Percentiles rank a stretch among this genome's conserved stretches.
These are phyloP conservation scores for Drosophila kikkawai DNA, from an alignment of 1,140 invertebrate genomes.

Conservation along the genomic window DNA sequence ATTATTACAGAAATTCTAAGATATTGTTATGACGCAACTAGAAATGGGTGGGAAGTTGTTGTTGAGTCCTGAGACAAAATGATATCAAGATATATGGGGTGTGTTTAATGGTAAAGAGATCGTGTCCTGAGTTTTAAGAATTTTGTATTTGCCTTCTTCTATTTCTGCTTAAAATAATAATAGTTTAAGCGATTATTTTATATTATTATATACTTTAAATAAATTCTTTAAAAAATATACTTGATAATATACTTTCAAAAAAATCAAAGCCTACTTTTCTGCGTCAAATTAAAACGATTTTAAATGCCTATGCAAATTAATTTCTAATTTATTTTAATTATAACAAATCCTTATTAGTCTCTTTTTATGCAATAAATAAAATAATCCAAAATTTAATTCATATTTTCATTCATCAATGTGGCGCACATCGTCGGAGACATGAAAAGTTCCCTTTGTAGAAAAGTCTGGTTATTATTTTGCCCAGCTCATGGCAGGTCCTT, in stretches of 20 bases:
- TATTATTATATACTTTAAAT: neutral
- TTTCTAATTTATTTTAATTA: neutral
- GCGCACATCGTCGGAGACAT: neutral
- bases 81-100: conserved; percentile 9
- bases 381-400: conserved; percentile 14
- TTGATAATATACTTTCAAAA: neutral
- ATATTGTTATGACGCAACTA: conserved; percentile 8
- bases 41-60: neutral
- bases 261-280: neutral
- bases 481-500: conserved; percentile 33
- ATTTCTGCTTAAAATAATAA: neutral
- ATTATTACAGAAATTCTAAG: conserved; percentile 37
- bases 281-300: neutral
- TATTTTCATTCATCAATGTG: conserved; percentile 9
- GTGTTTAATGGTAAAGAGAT: neutral
- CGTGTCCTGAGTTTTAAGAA: no score
- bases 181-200: no score
- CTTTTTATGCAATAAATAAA: neutral
- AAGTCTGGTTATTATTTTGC: conserved; percentile 46
- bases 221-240: neutral
- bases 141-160: neutral
- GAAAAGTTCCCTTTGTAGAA: conserved; percentile 16
- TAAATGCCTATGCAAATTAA: no score
- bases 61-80: neutral
- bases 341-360: accelerated